Percentiles rank a stretch among this genome's conserved stretches.
Conservation (phyloP, 2,888 invertebrate species). For the Baronia brevicornis region DNA sequence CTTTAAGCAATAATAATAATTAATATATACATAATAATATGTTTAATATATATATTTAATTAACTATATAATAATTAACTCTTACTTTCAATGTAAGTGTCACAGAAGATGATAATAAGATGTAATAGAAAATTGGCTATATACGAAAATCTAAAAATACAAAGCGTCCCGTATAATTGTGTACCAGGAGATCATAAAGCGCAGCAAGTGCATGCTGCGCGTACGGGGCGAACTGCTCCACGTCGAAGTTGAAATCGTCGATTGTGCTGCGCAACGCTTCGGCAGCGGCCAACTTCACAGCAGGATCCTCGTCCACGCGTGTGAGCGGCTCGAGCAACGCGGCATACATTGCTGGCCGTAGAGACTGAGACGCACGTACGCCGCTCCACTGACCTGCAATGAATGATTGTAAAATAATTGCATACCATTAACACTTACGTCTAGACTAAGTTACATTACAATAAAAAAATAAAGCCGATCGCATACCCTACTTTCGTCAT, state of each 20-base stretch:
- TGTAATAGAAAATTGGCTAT: neutral
- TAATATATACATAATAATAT: no score
- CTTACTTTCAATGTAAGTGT: neutral
- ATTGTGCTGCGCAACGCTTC: slow-evolving; percentile 88
- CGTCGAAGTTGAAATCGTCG: slow-evolving; percentile 94
- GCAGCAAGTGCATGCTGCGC: slow-evolving; percentile 86
- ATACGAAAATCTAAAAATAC: no score
- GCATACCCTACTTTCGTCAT: no score
- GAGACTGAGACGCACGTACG: slow-evolving; percentile 86
- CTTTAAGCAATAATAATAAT: no score
- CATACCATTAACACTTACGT: no score
- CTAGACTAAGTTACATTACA: no score
- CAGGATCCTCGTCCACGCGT: slow-evolving; percentile 84
- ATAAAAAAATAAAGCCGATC: no score
- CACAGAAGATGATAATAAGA: neutral
- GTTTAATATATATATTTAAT: no score
- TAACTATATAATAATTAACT: no score
- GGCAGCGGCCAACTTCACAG: slow-evolving; percentile 90
- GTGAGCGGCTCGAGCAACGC: slow-evolving; percentile 83
- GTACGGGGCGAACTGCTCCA: slow-evolving; percentile 89
- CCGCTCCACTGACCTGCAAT: slow-evolving; percentile 79
- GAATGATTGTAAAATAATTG: no score
- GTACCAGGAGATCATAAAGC: slow-evolving; percentile 86
- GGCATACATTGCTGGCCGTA: slow-evolving; percentile 88
- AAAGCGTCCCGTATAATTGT: no score